Percentiles rank a stretch among this genome's conserved stretches.
Evolutionary conservation across 2,888 invertebrate species (phyloP).

Genomic region (Eilema caniola): DNA sequence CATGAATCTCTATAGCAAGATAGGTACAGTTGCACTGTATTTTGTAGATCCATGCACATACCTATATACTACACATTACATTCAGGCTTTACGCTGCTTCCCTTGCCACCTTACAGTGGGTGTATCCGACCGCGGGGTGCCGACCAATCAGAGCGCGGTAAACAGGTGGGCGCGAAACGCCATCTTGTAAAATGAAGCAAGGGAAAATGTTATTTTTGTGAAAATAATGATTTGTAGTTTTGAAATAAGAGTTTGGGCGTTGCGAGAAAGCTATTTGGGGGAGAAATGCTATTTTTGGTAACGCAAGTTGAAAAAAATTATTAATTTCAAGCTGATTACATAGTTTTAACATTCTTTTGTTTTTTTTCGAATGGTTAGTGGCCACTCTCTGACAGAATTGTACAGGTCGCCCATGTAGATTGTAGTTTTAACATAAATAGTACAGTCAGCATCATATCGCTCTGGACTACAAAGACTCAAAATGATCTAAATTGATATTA

Average conservation of each 20-base stretch:
- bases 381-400: no score
- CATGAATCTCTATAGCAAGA: neutral
- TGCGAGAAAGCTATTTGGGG: neutral
- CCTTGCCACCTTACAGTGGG: slow-evolving; percentile 44
- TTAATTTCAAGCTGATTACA: neutral
- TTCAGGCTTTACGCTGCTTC: slow-evolving; percentile 32
- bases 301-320: neutral
- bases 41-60: neutral
- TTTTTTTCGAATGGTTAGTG: no score
- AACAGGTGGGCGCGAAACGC: slow-evolving; percentile 53
- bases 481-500: no score
- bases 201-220: slow-evolving; percentile 19
- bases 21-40: neutral
- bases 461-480: no score
- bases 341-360: no score
- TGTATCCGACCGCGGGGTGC: slow-evolving; percentile 55
- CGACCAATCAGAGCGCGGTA: slow-evolving; percentile 41
- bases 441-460: no score
- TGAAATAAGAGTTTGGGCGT: neutral
- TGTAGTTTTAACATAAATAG: no score
- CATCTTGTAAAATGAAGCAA: slow-evolving; percentile 40
- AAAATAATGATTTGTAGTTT: slow-evolving; percentile 12
- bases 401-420: no score
- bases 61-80: neutral
- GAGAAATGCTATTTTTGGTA: neutral